Conservation (phyloP, 2,797 vertebrate genomes). For the Silurus lanzhouensis region DNA sequence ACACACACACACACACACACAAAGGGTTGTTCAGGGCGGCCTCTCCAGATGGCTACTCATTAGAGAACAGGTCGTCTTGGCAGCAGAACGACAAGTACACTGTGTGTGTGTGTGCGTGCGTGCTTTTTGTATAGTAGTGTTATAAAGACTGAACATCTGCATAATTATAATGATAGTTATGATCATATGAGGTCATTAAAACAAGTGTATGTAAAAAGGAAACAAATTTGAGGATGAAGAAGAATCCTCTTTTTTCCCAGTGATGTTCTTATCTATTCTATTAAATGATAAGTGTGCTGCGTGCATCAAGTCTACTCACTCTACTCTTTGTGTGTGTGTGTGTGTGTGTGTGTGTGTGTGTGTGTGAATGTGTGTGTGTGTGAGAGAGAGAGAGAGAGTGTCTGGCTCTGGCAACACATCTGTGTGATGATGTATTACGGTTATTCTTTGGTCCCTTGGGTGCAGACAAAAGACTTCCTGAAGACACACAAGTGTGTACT, state of each 20-base stretch:
- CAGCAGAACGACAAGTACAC: not conserved
- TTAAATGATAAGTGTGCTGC: not conserved
- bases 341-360: conserved; percentile 3
- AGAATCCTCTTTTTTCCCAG: too few relatives aligned
- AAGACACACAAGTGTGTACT: not conserved
- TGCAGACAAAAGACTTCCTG: conserved; percentile 51
- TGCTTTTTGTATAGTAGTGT: not conserved
- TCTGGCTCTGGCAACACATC: conserved; percentile 41
- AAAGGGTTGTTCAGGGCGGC: not conserved
- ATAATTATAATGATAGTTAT: not conserved
- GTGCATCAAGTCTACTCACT: not conserved
- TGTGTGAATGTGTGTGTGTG: conserved; percentile 22
- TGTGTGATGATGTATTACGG: conserved; percentile 50
- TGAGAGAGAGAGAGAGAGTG: not conserved
- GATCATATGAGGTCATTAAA: not conserved
- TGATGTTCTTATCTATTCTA: not conserved
- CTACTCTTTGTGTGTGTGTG: not conserved
- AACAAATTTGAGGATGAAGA: not conserved
- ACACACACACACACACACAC: not conserved
- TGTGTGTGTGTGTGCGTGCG: not conserved
- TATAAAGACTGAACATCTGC: not conserved
- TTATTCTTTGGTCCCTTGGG: conserved; percentile 43
- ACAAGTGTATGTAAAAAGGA: not conserved
- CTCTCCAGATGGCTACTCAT: conserved; percentile 19
- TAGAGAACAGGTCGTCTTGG: conserved; percentile 13